phyloP scores from a whole-genome alignment of 2,888 invertebrate genomes.

The Epistrophe eligans region DNA sequence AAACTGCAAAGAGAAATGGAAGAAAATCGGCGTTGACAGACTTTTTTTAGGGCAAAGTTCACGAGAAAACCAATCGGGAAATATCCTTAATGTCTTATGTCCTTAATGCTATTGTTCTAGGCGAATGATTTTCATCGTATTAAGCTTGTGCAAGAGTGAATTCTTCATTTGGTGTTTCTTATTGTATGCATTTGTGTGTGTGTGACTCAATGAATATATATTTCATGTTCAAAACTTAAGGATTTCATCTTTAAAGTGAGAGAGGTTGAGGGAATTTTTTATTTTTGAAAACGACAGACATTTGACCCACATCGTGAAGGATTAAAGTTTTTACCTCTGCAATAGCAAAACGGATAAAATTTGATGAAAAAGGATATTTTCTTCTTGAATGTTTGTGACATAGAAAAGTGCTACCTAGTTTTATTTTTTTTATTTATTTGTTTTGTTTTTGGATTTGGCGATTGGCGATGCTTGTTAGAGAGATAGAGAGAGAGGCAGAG shows the following conservation, averaged over 20 bases:
- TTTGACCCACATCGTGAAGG: conserved; percentile 62
- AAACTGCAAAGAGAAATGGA: not conserved
- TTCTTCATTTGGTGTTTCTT: conserved; percentile 1
- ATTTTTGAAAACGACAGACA: conserved; percentile 60
- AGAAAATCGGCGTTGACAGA: conserved; percentile 12
- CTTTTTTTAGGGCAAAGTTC: conserved; percentile 43
- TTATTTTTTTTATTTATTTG: no score
- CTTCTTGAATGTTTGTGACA: conserved; percentile 17
- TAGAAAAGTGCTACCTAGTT: conserved; percentile 26
- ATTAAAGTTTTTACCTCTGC: conserved; percentile 53
- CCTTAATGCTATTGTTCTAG: conserved; percentile 68
- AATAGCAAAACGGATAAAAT: conserved; percentile 26
- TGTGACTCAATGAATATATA: not conserved
- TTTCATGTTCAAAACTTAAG: conserved; percentile 31
- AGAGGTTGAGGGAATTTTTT: conserved; percentile 23
- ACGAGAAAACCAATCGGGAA: conserved; percentile 60
- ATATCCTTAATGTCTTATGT: conserved; percentile 69
- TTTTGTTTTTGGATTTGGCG: conserved; percentile 24
- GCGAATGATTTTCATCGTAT: conserved; percentile 64
- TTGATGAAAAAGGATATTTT: conserved; percentile 48
- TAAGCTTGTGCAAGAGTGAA: conserved; percentile 48
- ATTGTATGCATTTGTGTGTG: not conserved
- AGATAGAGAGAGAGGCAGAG: not conserved
- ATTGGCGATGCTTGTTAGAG: not conserved
- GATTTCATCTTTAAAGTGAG: conserved; percentile 20